Evolutionary conservation across 2,113 vertebrate genomes (phyloP), one percentile per base, ranked within the genome.

Genomic region (Dasyornis broadbenti): DNA sequence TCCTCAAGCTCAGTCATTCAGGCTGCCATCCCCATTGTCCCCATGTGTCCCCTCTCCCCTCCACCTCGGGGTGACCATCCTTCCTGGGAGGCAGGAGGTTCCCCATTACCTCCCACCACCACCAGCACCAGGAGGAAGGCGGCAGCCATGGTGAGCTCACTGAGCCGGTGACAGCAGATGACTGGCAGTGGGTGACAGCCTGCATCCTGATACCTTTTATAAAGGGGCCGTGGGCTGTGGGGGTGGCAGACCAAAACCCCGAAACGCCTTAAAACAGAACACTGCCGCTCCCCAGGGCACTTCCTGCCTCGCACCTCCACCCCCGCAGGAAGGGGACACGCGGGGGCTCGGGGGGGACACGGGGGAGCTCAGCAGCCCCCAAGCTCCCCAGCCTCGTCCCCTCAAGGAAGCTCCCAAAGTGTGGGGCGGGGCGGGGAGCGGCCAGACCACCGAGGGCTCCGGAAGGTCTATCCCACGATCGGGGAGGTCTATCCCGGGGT

Each of bases 281-380:
- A 3, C 7, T 1, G 7, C 49, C 1, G 21, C 8, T 39, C 39
- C 5, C 11, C 65, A 21, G 16, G 6, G 9, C 47, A 30, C 66
- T 70, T 90, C 82, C 82, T 52, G 65, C 56, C 61, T 83, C 63
- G 4, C 80, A 76, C 65, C 90, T 82, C 90, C 86, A 15, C 86
- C 90, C 57, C 15, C 7, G 27, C 82, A 47, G 71, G 81, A 63
- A 64, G 49, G 30, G 33, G 11, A 2, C 3, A 4, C 3, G 30
- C 50, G 49, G 66, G 27, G 21, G 24, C 20, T 10, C 4, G 23
- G 18, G 21, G 72, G 54, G 40, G 2, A n/a, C 47, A 47, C 1
- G 24, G 69, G 54, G 5, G 23, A 26, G 39, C 49, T 37, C 75
- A 26, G 57, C 49, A 15, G 7, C 18, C 14, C 31, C 13, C 42